Evolutionary conservation across 1,140 invertebrate species (phyloP), one percentile per base, ranked within the genome.

Genomic region (Eupeodes corollae): DNA sequence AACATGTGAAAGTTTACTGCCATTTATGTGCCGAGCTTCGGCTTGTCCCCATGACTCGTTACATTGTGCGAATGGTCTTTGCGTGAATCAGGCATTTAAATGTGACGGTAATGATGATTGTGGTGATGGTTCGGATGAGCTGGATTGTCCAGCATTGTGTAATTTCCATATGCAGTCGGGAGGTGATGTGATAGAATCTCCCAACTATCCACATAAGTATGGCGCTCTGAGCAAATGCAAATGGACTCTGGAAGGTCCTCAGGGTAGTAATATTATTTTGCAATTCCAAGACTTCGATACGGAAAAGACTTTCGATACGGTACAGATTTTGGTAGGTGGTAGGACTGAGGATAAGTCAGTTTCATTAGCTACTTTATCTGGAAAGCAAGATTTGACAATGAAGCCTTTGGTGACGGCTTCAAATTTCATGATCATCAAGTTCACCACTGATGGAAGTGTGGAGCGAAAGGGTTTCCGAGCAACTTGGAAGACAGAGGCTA

Each of bases 371-470:
- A 94, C 90, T 1, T 68, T 98, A 8, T 96, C 92, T 10, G 93
- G 93, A 47, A 83, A 87, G 70, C 79, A 86, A 67, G 84, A 91
- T 63, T 63, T 90, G 43, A 80, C 84, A 37, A 85, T 79, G 48
- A 84, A 85, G 61, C 78, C 88, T 5, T 94, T 88, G 68, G 88
- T 91, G 5, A 94, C 92, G 1, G 92, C 91, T 14, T 93, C 91
- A 13, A 98, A 98, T 68, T 94, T 97, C 55, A 96, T 98, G 90
- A 93, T 96, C 48, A 82, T 98, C 50, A 95, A 94, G 70, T 98
- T 98, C 72, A 88, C 87, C 53, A 88, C 91, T 0, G 94, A 98
- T 66, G 84, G 84, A 11, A 87, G 88, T 3, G 90, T 95, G 19
- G 92, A 97, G 73, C 84, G 86, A 52, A 89, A 91, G 73, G 92